These are phyloP conservation scores for Atopsyche davidsoni DNA, from an alignment of 1,140 invertebrate species.

Conservation along the genomic window DNA sequence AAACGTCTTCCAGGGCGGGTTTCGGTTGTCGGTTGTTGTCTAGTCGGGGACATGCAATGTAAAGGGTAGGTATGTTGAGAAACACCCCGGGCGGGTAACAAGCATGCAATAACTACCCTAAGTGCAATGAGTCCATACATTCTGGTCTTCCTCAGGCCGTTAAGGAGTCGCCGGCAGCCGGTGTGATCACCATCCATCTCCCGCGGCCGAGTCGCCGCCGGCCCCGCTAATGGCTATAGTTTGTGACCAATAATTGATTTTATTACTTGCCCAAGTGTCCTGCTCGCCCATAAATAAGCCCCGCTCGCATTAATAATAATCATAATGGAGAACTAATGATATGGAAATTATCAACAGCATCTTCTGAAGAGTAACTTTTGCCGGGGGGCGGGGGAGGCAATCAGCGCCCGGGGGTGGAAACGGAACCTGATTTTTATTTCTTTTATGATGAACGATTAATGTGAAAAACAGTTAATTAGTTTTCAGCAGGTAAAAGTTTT, in stretches of 20 bases:
- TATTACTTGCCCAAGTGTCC: conserved; percentile 30
- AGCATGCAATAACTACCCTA: conserved; percentile 4
- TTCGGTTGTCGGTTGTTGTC: no score
- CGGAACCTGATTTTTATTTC: no score
- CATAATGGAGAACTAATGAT: conserved; percentile 29
- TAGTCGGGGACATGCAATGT: no score
- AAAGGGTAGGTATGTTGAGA: no score
- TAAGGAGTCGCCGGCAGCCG: neutral
- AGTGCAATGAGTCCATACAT: neutral
- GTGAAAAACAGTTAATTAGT: no score
- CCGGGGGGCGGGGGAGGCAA: conserved; percentile 8
- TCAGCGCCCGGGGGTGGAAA: conserved; percentile 5
- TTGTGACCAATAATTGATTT: conserved; percentile 31
- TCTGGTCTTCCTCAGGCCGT: neutral
- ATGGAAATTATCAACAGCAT: conserved; percentile 28
- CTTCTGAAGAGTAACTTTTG: no score
- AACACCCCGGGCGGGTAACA: conserved; percentile 24
- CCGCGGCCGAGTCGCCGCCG: conserved; percentile 5
- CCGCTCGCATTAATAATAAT: conserved; percentile 29
- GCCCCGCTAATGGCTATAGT: conserved; percentile 30
- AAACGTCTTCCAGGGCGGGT: no score
- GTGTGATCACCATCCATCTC: neutral
- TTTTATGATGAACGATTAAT: no score
- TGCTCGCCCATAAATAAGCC: conserved; percentile 27
- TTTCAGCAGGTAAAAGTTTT: no score